Percentiles rank a stretch among this genome's conserved stretches.
phyloP scores from a whole-genome alignment of 1,140 invertebrate genomes.

The Coenobita brevimanus region DNA sequence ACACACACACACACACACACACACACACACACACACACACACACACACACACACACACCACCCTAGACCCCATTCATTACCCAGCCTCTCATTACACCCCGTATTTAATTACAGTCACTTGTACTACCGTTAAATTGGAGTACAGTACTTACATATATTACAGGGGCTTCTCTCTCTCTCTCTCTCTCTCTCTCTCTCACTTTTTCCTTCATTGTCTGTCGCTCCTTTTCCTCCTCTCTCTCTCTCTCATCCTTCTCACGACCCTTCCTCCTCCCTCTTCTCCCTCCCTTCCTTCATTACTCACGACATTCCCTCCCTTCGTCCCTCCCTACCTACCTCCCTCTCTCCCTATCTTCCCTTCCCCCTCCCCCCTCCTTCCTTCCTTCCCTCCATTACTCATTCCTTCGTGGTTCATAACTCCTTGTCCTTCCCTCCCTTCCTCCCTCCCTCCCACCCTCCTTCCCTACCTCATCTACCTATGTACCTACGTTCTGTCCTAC shows the following conservation, averaged over 20 bases:
- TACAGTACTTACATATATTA: too few relatives aligned
- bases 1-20: conserved; percentile 1
- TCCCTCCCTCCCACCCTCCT: background rate
- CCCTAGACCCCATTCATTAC: background rate
- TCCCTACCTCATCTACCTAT: background rate
- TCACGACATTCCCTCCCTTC: background rate
- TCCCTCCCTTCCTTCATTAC: background rate
- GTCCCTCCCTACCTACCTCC: background rate
- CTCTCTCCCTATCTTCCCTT: background rate
- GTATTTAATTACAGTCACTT: too few relatives aligned
- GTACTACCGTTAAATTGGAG: too few relatives aligned
- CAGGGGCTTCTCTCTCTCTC: too few relatives aligned
- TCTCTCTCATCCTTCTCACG: background rate
- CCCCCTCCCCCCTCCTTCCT: too few relatives aligned
- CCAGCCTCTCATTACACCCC: background rate
- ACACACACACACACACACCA: background rate
- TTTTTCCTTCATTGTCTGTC: too few relatives aligned
- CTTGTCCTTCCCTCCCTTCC: background rate
- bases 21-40: background rate
- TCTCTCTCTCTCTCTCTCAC: conserved; percentile 17
- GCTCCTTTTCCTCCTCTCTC: too few relatives aligned
- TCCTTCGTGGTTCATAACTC: too few relatives aligned
- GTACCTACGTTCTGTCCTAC: background rate
- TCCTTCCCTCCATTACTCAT: too few relatives aligned
- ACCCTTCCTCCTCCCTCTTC: background rate